Evolutionary conservation across 2,113 vertebrate genomes (phyloP).

Genomic region (Aphyosemion australe): DNA sequence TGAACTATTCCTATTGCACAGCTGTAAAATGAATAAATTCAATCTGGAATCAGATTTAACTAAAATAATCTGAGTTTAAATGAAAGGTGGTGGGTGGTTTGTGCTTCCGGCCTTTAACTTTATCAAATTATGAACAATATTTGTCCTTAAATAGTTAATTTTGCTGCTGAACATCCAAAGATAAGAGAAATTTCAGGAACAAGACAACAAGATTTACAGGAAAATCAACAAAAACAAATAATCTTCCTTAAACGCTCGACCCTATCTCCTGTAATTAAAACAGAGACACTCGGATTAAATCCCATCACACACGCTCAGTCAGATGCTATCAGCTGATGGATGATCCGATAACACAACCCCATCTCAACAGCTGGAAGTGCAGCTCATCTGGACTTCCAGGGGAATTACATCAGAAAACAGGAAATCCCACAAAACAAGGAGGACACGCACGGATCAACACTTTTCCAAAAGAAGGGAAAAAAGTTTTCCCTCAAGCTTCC

Average conservation of each 20-base stretch:
- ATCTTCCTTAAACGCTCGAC: neutral
- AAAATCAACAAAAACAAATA: neutral
- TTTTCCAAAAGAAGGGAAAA: neutral
- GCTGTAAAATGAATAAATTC: no score
- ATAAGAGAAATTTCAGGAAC: neutral
- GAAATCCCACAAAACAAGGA: constrained; percentile 35
- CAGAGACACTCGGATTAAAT: constrained; percentile 26
- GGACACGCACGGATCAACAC: constrained; percentile 13
- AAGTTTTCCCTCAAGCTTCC: neutral
- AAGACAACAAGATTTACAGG: neutral
- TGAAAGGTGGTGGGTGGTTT: no score
- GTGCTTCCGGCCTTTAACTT: constrained; percentile 5
- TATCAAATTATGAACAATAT: no score
- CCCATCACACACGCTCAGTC: constrained; percentile 36
- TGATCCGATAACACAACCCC: constrained; percentile 44
- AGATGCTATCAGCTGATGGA: constrained; percentile 55
- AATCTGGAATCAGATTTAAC: no score
- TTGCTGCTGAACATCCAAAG: no score
- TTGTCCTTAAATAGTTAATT: no score
- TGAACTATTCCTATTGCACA: no score
- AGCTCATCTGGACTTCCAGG: constrained; percentile 12
- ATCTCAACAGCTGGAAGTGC: constrained; percentile 10
- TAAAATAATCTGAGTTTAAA: no score
- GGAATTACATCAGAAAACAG: constrained; percentile 46
- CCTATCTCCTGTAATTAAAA: neutral